Percentiles rank a stretch among this genome's conserved stretches.
phyloP scores from a whole-genome alignment of 2,797 vertebrate genomes.

The Avahi laniger region DNA sequence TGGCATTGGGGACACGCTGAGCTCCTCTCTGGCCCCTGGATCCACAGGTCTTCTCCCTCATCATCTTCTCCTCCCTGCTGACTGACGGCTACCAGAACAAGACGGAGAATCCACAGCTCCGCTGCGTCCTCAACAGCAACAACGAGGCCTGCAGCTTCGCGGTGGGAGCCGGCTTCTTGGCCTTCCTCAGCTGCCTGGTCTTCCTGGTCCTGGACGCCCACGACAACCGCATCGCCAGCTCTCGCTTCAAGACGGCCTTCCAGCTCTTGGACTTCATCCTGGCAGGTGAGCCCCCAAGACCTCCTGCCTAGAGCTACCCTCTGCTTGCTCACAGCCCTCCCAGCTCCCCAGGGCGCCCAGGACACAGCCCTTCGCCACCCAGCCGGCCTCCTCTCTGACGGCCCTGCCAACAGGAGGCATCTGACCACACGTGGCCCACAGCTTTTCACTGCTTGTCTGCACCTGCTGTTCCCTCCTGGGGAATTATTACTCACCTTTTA shows the following conservation, averaged over 20 bases:
- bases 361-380: not conserved
- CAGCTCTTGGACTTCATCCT: slow-evolving; percentile 77
- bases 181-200: slow-evolving; percentile 71
- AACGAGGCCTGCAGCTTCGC: slow-evolving; percentile 69
- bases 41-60: slow-evolving; percentile 77
- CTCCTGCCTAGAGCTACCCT: not conserved
- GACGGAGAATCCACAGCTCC: slow-evolving; percentile 67
- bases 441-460: not conserved
- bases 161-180: slow-evolving; percentile 62
- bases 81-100: slow-evolving; percentile 80
- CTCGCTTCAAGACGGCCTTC: slow-evolving; percentile 65
- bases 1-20: rapidly evolving
- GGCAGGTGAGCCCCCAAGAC: slow-evolving; percentile 64
- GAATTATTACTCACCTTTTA: not conserved
- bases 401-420: not conserved
- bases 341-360: no score
- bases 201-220: slow-evolving; percentile 74
- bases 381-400: rapidly evolving
- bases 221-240: not conserved
- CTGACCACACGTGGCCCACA: not conserved
- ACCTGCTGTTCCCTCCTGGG: not conserved
- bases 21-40: not conserved
- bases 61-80: slow-evolving; percentile 78
- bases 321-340: no score
- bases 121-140: slow-evolving; percentile 78